Evolutionary conservation across 1,140 invertebrate genomes (phyloP).

Genomic region (Apolygus lucorum): DNA sequence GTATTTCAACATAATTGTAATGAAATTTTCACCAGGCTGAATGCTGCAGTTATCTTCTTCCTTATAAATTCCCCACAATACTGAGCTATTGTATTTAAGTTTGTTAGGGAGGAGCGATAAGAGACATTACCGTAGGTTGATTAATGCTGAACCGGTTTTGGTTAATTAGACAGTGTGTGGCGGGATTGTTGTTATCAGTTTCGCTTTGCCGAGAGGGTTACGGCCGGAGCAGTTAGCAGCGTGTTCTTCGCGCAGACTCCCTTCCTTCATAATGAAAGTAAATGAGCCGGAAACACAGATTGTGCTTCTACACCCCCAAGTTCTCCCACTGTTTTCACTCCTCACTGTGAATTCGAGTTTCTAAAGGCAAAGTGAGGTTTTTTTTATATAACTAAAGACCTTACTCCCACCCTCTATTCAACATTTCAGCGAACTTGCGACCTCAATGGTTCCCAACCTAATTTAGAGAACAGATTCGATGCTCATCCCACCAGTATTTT

Average conservation of each 20-base stretch:
- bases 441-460: conserved; percentile 6
- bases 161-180: background rate
- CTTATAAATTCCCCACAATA: conserved; percentile 16
- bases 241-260: conserved; percentile 12
- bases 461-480: conserved; percentile 16
- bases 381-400: too few relatives aligned
- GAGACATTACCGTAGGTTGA: background rate
- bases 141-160: background rate
- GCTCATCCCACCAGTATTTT: conserved; percentile 1
- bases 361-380: background rate
- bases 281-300: conserved; percentile 20
- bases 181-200: conserved; percentile 9
- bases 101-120: background rate
- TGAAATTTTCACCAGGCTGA: too few relatives aligned
- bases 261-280: conserved; percentile 6
- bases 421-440: too few relatives aligned
- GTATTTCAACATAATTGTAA: too few relatives aligned
- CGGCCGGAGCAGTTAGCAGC: conserved; percentile 15
- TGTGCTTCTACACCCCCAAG: conserved; percentile 2
- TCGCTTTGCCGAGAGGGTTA: background rate
- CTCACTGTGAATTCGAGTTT: background rate
- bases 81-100: conserved; percentile 15
- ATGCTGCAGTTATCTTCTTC: background rate
- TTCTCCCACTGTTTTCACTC: background rate
- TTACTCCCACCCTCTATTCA: too few relatives aligned